Base-by-base conservation (phyloP, 2,888 invertebrate species). In the Serrognathus titanus region DNA sequence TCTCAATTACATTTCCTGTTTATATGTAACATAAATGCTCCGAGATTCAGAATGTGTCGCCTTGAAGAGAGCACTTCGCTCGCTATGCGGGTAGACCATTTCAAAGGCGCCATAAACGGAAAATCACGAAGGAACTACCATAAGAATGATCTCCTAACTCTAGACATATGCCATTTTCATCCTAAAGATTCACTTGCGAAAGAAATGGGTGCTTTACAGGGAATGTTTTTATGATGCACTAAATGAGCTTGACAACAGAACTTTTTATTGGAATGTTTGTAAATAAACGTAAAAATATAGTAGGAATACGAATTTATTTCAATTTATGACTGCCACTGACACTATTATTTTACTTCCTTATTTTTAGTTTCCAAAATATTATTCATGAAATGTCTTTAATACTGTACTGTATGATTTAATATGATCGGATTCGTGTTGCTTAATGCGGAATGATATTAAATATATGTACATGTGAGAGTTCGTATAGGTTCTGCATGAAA, bases 1-100 rank as follows among this genome's bases (percentile, higher is more conserved):
- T 57, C 62, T 64, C 63, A 64, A 67, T 67, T 67, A 66, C 67
- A 63, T 66, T 67, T 63, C 65, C 67, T 65, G 67, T 67, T 67
- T 67, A 64, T 65, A 61, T 58, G 63, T 61, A 60, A 63, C 60
- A 61, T 61, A 62, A 62, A 62, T 63, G 60, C 62, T 58, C 57
- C 57, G 58, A 60, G 62, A 58, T 56, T 50, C 55, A 47, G 57
- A 53, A 58, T 57, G 61, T 55, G 61, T 58, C 60, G 63, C 63
- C 63, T 63, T 63, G 61, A 60, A 63, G 60, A 60, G 58, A 55
- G 61, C 63, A 63, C 61, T 63, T 61, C 56, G 55, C 61, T 53
- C 55, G 59, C 53, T 53, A 56, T 55, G 57, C 57, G 59, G 63
- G 63, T 49, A 60, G 63, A 65, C 62, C 55, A 59, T 62, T 65